These are phyloP conservation scores for Mizuhopecten yessoensis DNA, from an alignment of 1,140 invertebrate genomes.

Conservation along the genomic window DNA sequence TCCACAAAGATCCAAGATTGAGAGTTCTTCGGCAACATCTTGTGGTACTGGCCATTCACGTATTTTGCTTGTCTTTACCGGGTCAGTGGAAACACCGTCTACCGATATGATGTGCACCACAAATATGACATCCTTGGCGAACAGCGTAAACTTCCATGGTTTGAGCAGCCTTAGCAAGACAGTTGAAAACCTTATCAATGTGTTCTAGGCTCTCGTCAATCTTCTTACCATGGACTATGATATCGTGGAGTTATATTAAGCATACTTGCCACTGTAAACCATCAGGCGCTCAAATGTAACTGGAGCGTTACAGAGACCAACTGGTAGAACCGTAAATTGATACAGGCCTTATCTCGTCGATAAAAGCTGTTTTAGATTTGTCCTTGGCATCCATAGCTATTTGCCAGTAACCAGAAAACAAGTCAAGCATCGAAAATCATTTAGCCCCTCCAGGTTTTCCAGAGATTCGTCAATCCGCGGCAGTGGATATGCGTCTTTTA, in stretches of 20 bases:
- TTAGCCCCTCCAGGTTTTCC: background rate
- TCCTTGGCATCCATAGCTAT: slow-evolving; percentile 15
- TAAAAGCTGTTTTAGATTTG: slow-evolving; percentile 43
- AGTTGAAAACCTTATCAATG: slow-evolving; percentile 52
- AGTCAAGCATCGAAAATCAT: slow-evolving; percentile 49
- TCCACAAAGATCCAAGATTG: slow-evolving; percentile 72
- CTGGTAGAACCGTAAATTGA: background rate
- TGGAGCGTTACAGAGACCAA: background rate
- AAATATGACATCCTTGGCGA: slow-evolving; percentile 66
- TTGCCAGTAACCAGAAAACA: slow-evolving; percentile 41
- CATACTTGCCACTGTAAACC: slow-evolving; percentile 56
- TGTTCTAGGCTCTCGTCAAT: slow-evolving; percentile 41
- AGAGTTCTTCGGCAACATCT: slow-evolving; percentile 65
- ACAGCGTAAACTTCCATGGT: slow-evolving; percentile 56
- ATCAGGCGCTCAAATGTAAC: slow-evolving; percentile 45
- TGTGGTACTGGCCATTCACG: slow-evolving; percentile 69
- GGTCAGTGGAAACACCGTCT: slow-evolving; percentile 49
- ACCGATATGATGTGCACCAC: slow-evolving; percentile 58
- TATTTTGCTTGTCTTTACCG: slow-evolving; percentile 71
- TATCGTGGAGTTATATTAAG: slow-evolving; percentile 65
- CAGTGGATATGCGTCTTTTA: slow-evolving; percentile 57
- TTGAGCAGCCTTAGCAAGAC: slow-evolving; percentile 55
- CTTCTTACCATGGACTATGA: slow-evolving; percentile 56
- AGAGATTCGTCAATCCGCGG: slow-evolving; percentile 45
- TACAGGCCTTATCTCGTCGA: background rate